A percentile compares a stretch with the other conserved stretches of the same genome.
These are phyloP conservation scores for Capra hircus DNA, from an alignment of 2,113 vertebrate genomes.

Conservation along the genomic window DNA sequence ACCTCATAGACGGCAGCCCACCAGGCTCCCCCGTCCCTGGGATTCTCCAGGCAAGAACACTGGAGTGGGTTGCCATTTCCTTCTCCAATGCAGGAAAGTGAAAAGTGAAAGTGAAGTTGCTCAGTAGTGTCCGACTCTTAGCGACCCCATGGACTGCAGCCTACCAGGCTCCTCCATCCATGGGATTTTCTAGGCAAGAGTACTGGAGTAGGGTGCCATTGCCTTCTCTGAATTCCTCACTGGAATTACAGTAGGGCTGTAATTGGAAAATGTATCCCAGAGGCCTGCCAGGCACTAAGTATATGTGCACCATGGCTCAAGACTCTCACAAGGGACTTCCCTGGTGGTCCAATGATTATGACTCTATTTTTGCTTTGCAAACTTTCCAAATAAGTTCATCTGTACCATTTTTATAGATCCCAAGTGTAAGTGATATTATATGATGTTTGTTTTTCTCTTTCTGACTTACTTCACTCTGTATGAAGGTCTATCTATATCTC, in stretches of 20 bases:
- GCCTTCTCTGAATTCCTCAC: neutral
- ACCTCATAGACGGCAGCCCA: too few relatives aligned
- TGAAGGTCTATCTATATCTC: neutral
- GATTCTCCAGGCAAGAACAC: too few relatives aligned
- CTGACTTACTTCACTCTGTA: neutral
- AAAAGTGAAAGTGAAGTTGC: too few relatives aligned
- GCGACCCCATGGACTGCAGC: too few relatives aligned
- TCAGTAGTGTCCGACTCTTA: too few relatives aligned
- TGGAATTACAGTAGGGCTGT: too few relatives aligned
- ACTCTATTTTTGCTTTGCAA: neutral
- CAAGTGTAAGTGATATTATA: neutral
- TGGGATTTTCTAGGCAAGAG: too few relatives aligned
- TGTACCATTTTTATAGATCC: neutral
- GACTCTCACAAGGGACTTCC: neutral
- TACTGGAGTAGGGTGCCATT: too few relatives aligned
- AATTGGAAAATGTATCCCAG: neutral
- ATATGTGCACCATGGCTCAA: neutral
- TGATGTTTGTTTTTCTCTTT: neutral
- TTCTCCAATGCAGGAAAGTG: too few relatives aligned
- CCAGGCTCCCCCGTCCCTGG: too few relatives aligned
- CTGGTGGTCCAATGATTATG: neutral
- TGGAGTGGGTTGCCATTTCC: too few relatives aligned
- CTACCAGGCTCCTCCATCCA: too few relatives aligned
- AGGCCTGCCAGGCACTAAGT: accelerated
- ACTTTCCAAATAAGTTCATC: neutral